Evolutionary conservation across 2,113 vertebrate genomes (phyloP), one percentile per base, ranked within the genome.

Genomic region (Morone chrysops): DNA sequence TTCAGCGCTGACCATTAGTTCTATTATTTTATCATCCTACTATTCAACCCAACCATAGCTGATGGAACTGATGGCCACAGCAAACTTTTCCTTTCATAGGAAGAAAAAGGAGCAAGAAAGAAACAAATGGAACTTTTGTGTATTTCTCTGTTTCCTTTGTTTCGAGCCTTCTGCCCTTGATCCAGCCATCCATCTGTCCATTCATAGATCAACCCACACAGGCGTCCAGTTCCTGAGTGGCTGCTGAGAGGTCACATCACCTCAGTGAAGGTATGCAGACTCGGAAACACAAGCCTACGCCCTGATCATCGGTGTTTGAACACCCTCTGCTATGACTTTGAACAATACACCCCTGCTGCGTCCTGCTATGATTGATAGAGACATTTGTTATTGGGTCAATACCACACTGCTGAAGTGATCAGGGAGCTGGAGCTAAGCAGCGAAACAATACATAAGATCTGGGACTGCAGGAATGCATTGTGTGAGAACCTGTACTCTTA

Each of bases 381-480:
- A 75, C 78, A 66, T 85, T 83, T 87, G 80, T 17, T 82, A 60
- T 38, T 18, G 68, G 83, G 79, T 91, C 78, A 75, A 63, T 83
- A 67, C 41, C 60, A 45, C 48, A 14, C 77, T 84, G 91, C 13
- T 77, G 81, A 78, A 73, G 81, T 70, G 87, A 87, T 89, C 87
- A 66, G 50, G 70, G 68, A 73, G 54, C 83, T 9, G 53, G 70
- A 83, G 78, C 82, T 79, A 69, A 51, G 72, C 56, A 18, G 70
- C 2, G 4, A 75, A 84, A 83, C 84, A 83, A 78, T 74, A 72
- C 38, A 45, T 6, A 68, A 45, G 77, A 83, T 67, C 66, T 69
- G 73, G 73, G 87, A 74, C 61, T 43, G 60, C 62, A 66, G 75
- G 82, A 91, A 89, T 86, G 90, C 75, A 65, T 87, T 91, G 82